Evolutionary conservation across 2,888 invertebrate species (phyloP), one percentile per base, ranked within the genome.

Genomic region (Epirrhoe alternata): DNA sequence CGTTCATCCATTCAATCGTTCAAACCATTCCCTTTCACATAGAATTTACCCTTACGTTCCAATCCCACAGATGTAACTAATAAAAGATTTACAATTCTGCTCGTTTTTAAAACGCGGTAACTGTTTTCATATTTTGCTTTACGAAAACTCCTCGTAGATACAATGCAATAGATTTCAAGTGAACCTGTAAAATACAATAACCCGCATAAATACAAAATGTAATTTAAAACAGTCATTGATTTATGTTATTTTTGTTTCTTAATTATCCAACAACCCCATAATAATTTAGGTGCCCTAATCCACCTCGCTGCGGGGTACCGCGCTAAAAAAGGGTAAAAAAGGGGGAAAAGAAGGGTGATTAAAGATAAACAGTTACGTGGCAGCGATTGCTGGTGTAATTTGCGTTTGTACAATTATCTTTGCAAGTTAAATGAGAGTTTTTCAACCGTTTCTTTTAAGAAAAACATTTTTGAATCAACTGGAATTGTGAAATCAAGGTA

Each of bases 351-450:
- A 86, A 85, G 89, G 91, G 89, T 86, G 91, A 90, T 91, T 88
- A 88, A 89, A 91, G 91, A 92, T 92, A 92, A 92, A 92, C 90
- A 90, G 79, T 78, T 86, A 86, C 86, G 83, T 83, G 81, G 80
- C 81, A 70, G 73, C 78, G 76, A 77, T 75, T 73, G 77, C 73
- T 74, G 80, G 80, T 76, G 73, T 89, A 89, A 91, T 92, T 91
- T 89, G 87, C 88, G 87, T 88, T 88, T 86, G 85, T 88, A 84
- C 85, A 85, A 86, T 88, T 87, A 88, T 87, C 84, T 86, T 79
- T 78, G 77, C 83, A 85, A 87, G 88, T 88, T 85, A 85, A 84
- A 83, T 76, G 80, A 74, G 83, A 59, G 51, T 54, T 81, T 84
- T 86, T 78, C 85, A 77, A 16, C 24, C 14, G 53, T 47, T 54